Base-by-base conservation (phyloP, 2,888 invertebrate genomes). In the Micoletzkya japonica region DNA sequence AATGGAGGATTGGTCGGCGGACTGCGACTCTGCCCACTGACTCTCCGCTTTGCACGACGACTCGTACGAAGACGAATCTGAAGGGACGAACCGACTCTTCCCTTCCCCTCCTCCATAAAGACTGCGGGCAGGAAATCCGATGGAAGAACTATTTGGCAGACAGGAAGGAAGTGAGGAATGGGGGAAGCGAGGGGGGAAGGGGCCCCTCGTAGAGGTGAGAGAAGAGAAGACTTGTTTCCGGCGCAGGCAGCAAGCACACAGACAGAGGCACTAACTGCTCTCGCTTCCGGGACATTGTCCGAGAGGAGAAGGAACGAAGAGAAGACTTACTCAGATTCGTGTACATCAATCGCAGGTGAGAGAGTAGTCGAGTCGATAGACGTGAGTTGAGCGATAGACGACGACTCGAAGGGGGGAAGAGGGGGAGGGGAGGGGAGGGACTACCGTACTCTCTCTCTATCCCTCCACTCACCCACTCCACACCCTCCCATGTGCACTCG, bases 301-400 rank as follows among this genome's bases (percentile, higher is more conserved):
- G 44, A 24, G 32, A 24, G n/a, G 39, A 59, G 32, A 26, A 39
- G 4, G 7, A 63, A 37, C 36, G 30, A 56, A 26, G 28, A 28
- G 56, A 32, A 32, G 24, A 66, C 52, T 54, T 44, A 54, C 64
- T 54, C 52, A 66, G 54, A 20, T 66, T 66, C 50, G 63, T 63
- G 64, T 66, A 66, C 64, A 66, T 66, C 37, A 54, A 44, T 54
- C 26, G 26, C 10, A 54, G 14, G 24, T 20, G 54, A 10, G 54
- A 24, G 54, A 54, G 26, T 54, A 44, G 44, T 44, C 44, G 44
- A 44, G 20, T 44, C 44, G 44, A 14, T 44, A 44, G 44, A 44
- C 20, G 44, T 14, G 44, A 44, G 10, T 44, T 10, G 14, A 14
- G 14, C 44, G 44, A 44, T 10, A 44, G 10, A 44, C 20, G 44